Evolutionary conservation across 35 echinoderm and acorn worm species (phyloP), one percentile per base, ranked within the genome.

Genomic region (Ophioderma brevispina): DNA sequence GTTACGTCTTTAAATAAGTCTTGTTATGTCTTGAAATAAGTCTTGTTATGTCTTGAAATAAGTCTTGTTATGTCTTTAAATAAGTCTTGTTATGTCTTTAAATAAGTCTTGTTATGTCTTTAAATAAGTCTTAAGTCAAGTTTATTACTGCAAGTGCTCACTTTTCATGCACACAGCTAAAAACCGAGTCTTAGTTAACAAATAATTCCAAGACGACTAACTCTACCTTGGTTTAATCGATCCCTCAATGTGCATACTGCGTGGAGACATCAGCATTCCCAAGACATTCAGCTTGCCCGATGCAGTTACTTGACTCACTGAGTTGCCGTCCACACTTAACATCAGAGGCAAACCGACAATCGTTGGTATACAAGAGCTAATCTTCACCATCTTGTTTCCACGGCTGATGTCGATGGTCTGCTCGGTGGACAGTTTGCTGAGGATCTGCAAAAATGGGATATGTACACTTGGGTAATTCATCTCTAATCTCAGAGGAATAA

Each of bases 171-270:
- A n/a, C 55, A 63, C n/a, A n/a, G n/a, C n/a, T n/a, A n/a, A n/a
- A n/a, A n/a, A n/a, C n/a, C n/a, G n/a, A n/a, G n/a, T n/a, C n/a
- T n/a, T n/a, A n/a, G n/a, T n/a, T n/a, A n/a, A n/a, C n/a, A n/a
- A n/a, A n/a, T n/a, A n/a, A n/a, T n/a, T n/a, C n/a, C n/a, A n/a
- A n/a, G n/a, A n/a, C n/a, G n/a, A n/a, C n/a, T n/a, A n/a, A n/a
- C n/a, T n/a, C 25, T 95, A 98, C 96, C 96, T 98, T 83, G 96
- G 96, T 36, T 92, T 82, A 31, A 98, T 52, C 23, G 70, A 75
- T 56, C 96, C 96, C 31, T 85, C 78, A 80, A 98, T 83, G n/a
- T 94, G 83, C 37, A 99, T 55, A 23, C 78, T 92, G 23, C 88
- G 41, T 75, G 93, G 93, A 0, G 39, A 35, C 19, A 92, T 87